Percentiles rank a stretch among this genome's conserved stretches.
These are phyloP conservation scores for Creontiades dilutus DNA, from an alignment of 2,888 invertebrate species.

Conservation along the genomic window DNA sequence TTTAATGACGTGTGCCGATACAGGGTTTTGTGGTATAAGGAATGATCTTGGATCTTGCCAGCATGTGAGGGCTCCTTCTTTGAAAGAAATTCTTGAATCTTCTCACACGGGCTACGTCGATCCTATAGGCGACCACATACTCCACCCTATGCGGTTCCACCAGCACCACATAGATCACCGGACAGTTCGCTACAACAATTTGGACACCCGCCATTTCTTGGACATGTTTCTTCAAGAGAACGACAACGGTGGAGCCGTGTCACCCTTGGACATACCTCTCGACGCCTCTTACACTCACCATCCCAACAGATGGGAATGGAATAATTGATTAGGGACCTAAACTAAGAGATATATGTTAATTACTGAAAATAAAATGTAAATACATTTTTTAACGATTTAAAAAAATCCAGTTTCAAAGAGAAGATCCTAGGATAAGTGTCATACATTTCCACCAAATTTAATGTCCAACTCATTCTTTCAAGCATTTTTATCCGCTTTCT, in stretches of 20 bases:
- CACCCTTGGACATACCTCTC: conserved; percentile 60
- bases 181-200: not conserved
- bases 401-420: no score
- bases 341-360: not conserved
- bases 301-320: conserved; percentile 67
- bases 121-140: not conserved
- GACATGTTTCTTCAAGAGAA: conserved; percentile 63
- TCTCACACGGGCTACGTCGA: not conserved
- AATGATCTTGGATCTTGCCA: conserved; percentile 44
- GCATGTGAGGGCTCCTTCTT: not conserved
- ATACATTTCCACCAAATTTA: no score
- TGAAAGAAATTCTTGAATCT: not conserved
- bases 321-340: not conserved
- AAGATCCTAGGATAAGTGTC: no score
- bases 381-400: not conserved
- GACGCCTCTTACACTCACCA: conserved; percentile 63
- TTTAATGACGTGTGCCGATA: not conserved
- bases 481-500: no score
- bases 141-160: not conserved
- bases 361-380: not conserved
- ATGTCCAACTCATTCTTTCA: no score
- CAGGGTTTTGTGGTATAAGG: conserved; percentile 20
- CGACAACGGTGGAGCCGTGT: conserved; percentile 34
- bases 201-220: conserved; percentile 58
- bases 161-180: not conserved